Evolutionary conservation across 2,797 vertebrate species (phyloP).

Genomic region (Astyanax mexicanus): DNA sequence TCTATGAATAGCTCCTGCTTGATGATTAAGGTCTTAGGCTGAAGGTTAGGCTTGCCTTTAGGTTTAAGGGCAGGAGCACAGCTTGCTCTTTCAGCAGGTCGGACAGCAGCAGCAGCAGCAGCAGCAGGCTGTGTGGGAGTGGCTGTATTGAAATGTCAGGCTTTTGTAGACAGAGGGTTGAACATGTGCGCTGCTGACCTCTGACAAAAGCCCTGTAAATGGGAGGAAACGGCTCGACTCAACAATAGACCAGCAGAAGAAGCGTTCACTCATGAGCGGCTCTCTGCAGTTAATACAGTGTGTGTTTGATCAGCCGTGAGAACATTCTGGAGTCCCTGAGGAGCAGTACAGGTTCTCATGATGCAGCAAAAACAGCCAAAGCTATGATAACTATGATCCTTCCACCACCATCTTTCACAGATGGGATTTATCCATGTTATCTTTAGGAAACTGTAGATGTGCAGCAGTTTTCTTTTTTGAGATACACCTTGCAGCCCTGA

Average conservation of each 20-base stretch:
- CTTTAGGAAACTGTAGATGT: no score
- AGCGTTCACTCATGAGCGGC: slow-evolving; percentile 26
- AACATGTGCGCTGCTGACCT: slow-evolving; percentile 50
- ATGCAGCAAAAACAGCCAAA: no score
- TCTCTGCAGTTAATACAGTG: no score
- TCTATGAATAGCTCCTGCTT: background rate
- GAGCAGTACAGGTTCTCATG: slow-evolving; percentile 13
- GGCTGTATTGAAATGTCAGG: slow-evolving; percentile 43
- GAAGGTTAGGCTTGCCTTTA: background rate
- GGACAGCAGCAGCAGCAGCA: background rate
- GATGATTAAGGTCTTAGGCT: no score
- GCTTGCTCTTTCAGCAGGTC: background rate
- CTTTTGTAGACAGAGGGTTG: slow-evolving; percentile 29
- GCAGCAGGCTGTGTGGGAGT: slow-evolving; percentile 20
- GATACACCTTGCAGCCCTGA: no score
- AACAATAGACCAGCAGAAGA: slow-evolving; percentile 49
- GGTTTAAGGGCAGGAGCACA: slow-evolving; percentile 10
- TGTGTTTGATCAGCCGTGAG: slow-evolving; percentile 4
- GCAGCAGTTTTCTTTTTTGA: no score
- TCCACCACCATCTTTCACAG: no score
- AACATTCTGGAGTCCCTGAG: slow-evolving; percentile 10
- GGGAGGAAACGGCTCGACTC: slow-evolving; percentile 47
- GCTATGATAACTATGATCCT: no score
- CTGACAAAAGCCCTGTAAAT: slow-evolving; percentile 50
- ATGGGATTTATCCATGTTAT: no score